Percentiles rank a stretch among this genome's conserved stretches.
Conservation (phyloP, 2,797 vertebrate genomes). For the Catharus ustulatus region DNA sequence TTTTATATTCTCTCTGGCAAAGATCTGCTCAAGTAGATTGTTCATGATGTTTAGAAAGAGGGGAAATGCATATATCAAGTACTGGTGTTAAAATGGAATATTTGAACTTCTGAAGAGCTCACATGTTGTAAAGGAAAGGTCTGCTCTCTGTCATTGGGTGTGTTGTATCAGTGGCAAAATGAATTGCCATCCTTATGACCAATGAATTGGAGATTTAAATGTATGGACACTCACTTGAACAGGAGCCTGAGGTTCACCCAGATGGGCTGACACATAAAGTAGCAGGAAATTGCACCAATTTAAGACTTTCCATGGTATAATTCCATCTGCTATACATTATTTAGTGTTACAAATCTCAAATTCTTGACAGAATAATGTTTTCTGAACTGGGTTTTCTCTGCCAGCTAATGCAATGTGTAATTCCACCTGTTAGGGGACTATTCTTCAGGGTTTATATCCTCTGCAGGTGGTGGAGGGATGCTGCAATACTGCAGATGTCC, state of each 20-base stretch:
- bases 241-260: not conserved
- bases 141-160: not conserved
- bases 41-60: not conserved
- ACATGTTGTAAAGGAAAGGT: not conserved
- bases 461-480: slow-evolving; percentile 7
- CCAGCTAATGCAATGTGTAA: not conserved
- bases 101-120: not conserved
- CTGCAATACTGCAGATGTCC: slow-evolving; percentile 3
- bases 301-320: not conserved
- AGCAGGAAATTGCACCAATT: slow-evolving; percentile 13
- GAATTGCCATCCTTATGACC: not conserved
- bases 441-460: not conserved
- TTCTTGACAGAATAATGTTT: slow-evolving; percentile 3
- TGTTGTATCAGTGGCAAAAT: not conserved
- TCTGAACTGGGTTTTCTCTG: not conserved
- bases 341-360: slow-evolving; percentile 2
- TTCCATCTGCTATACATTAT: not conserved
- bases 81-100: not conserved
- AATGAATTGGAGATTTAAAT: not conserved
- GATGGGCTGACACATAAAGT: not conserved
- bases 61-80: not conserved
- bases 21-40: not conserved
- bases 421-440: not conserved
- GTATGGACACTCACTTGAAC: not conserved
- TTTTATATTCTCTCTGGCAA: not conserved